phyloP scores from a whole-genome alignment of 2,113 vertebrate genomes.

The Plecotus auritus region DNA sequence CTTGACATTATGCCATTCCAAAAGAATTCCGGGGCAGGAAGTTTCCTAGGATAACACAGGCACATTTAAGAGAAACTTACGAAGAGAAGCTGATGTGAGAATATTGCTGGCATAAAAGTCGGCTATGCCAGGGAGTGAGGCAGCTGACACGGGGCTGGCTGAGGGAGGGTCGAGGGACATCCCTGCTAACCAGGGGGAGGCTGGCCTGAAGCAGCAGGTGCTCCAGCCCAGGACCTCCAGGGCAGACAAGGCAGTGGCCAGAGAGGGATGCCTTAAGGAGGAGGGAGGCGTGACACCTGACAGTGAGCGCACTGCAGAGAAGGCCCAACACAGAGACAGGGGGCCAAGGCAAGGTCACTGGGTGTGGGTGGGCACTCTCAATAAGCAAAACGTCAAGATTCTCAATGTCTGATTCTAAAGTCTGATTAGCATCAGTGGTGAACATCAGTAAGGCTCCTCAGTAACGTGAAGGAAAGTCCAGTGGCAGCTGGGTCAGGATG shows the following conservation, averaged over 20 bases:
- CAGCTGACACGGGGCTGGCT: conserved; percentile 27
- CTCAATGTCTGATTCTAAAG: not conserved
- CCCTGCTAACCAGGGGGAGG: conserved; percentile 24
- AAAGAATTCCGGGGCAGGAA: conserved; percentile 67
- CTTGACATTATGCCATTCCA: conserved; percentile 68
- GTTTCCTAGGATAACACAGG: conserved; percentile 56
- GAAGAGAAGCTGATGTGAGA: conserved; percentile 50
- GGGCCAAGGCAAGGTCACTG: not conserved
- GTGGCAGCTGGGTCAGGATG: not conserved
- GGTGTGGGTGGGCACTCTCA: not conserved
- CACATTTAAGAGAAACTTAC: conserved; percentile 59
- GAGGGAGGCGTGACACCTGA: not conserved
- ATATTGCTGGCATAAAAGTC: conserved; percentile 61
- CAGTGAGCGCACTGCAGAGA: not conserved
- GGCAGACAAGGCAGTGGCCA: not conserved
- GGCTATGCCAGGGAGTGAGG: conserved; percentile 44
- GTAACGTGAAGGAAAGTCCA: not conserved
- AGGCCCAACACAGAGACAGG: not conserved
- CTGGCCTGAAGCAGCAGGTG: conserved; percentile 54
- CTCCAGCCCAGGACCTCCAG: not conserved
- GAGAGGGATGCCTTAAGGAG: not conserved
- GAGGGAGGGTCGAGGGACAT: conserved; percentile 27
- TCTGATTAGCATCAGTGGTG: not conserved
- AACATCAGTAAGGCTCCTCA: not conserved
- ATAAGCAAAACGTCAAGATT: not conserved